A percentile compares a stretch with the other conserved stretches of the same genome.
Conservation (phyloP, 2,797 vertebrate genomes). For the Adrianichthys oophorus region DNA sequence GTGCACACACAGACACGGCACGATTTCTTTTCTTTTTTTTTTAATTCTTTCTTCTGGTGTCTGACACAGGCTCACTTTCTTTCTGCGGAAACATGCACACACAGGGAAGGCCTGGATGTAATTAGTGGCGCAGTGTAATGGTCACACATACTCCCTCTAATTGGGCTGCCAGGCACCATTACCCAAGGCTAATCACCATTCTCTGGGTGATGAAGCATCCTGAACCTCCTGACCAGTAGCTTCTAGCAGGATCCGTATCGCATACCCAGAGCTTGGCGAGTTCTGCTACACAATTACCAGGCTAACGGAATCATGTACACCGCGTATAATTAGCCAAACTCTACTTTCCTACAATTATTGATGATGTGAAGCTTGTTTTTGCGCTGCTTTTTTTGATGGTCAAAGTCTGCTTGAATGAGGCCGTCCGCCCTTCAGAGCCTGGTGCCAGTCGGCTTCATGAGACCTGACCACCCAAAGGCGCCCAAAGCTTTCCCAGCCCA, state of each 20-base stretch:
- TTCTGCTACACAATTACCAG: conserved; percentile 54
- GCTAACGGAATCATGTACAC: conserved; percentile 33
- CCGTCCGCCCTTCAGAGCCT: neutral
- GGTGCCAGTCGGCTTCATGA: conserved; percentile 1
- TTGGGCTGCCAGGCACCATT: conserved; percentile 74
- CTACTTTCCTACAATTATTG: conserved; percentile 14
- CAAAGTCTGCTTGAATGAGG: neutral
- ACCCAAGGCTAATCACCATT: conserved; percentile 72
- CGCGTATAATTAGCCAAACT: conserved; percentile 3
- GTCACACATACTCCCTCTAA: conserved; percentile 72
- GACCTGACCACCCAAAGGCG: too few species aligned
- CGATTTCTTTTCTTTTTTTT: conserved; percentile 12
- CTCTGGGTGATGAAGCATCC: conserved; percentile 61
- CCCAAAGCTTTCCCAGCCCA: conserved; percentile 3
- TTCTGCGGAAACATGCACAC: conserved; percentile 23
- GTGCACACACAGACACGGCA: conserved; percentile 5
- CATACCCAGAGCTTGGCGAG: conserved; percentile 46
- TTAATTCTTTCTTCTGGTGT: conserved; percentile 5
- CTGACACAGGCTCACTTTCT: conserved; percentile 6
- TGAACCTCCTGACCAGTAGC: conserved; percentile 62
- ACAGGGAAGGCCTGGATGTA: conserved; percentile 50
- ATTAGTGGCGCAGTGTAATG: conserved; percentile 70
- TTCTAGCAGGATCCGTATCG: conserved; percentile 59
- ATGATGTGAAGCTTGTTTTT: neutral
- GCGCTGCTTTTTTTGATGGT: neutral